Evolutionary conservation across 1,140 invertebrate genomes (phyloP).

Genomic region (Conus ventricosus): DNA sequence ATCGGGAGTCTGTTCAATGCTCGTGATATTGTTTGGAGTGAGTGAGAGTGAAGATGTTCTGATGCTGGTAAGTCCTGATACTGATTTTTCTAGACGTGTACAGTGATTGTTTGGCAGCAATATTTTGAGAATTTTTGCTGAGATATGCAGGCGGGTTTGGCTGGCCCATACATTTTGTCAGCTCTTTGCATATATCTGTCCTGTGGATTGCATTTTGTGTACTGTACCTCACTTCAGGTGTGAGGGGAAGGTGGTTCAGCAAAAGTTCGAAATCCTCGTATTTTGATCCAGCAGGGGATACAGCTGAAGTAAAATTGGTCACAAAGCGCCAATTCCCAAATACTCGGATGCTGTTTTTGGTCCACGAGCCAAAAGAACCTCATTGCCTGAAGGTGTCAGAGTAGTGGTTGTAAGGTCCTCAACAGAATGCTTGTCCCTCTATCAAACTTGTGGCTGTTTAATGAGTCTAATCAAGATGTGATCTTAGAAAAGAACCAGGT

Average conservation of each 20-base stretch:
- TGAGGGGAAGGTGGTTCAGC: not conserved
- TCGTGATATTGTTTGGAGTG: not conserved
- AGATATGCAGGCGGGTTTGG: too few relatives aligned
- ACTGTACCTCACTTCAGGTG: not conserved
- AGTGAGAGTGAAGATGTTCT: not conserved
- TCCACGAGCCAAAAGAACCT: not conserved
- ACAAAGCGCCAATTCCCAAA: not conserved
- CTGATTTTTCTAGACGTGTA: not conserved
- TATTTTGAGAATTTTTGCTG: not conserved
- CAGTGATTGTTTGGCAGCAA: not conserved
- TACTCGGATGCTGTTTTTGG: not conserved
- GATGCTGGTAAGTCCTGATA: constrained; percentile 1
- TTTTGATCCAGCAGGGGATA: not conserved
- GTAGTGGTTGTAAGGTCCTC: not conserved
- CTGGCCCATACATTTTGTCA: not conserved
- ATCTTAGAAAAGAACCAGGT: not conserved
- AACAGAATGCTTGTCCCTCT: not conserved
- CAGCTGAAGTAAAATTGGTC: not conserved
- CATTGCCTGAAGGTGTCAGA: not conserved
- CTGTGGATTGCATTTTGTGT: not conserved
- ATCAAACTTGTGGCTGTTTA: not conserved
- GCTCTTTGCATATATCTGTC: not conserved
- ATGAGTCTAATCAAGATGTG: not conserved
- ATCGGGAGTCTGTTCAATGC: not conserved
- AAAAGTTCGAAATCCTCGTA: not conserved